Evolutionary conservation across 2,888 invertebrate genomes (phyloP).

Genomic region (Magallana nippona): DNA sequence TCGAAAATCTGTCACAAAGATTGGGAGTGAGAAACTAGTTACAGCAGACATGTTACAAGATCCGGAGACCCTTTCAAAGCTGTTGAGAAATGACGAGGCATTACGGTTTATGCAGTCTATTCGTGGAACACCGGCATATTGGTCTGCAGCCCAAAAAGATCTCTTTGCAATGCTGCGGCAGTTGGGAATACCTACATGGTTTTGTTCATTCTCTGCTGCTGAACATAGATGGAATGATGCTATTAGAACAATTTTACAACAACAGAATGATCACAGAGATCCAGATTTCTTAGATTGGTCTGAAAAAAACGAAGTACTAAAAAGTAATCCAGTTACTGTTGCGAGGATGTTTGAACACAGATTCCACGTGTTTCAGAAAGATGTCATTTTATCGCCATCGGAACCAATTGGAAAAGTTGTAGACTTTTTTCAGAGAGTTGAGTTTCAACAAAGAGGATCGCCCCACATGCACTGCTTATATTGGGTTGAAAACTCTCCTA

Average conservation of each 20-base stretch:
- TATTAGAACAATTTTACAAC: slow-evolving; percentile 49
- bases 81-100: slow-evolving; percentile 49
- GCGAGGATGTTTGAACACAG: slow-evolving; percentile 55
- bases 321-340: slow-evolving; percentile 55
- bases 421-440: slow-evolving; percentile 57
- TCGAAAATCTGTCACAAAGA: slow-evolving; percentile 41
- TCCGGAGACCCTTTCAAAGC: slow-evolving; percentile 19
- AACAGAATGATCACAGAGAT: slow-evolving; percentile 41
- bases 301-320: slow-evolving; percentile 49
- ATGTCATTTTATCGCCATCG: slow-evolving; percentile 40
- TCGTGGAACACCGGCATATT: slow-evolving; percentile 54
- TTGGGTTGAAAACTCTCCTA: slow-evolving; percentile 47
- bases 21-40: slow-evolving; percentile 34
- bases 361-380: slow-evolving; percentile 46
- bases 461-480: slow-evolving; percentile 57
- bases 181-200: slow-evolving; percentile 45
- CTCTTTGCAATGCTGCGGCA: slow-evolving; percentile 48
- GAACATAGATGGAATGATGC: slow-evolving; percentile 50
- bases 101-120: slow-evolving; percentile 48
- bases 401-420: slow-evolving; percentile 49
- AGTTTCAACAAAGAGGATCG: slow-evolving; percentile 59
- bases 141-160: slow-evolving; percentile 51
- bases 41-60: slow-evolving; percentile 43
- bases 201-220: slow-evolving; percentile 47
- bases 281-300: slow-evolving; percentile 50